Evolutionary conservation across 1,140 invertebrate genomes (phyloP), one percentile per base, ranked within the genome.

Genomic region (Drosophila ercepeae): DNA sequence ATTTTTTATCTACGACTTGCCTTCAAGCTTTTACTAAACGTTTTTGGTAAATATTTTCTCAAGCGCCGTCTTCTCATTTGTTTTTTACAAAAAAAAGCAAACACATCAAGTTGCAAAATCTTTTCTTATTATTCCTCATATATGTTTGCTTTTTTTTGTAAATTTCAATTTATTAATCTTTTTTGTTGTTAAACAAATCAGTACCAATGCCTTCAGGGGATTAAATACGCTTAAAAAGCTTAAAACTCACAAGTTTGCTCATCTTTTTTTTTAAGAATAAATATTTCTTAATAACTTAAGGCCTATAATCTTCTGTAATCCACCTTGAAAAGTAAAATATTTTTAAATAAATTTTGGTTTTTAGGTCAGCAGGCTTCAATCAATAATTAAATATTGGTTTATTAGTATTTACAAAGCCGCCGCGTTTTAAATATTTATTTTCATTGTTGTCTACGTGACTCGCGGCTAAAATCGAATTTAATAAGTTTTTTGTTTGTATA

Each of bases 81-180:
- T 23, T 52, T 61, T 11, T 67, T 69, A 65, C 51, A 64, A 71
- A 65, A 39, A 45, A 55, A 79, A 79, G 75, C 59, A 79, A 60
- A 71, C 59, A 79, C 61, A 71, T 78, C 58, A 65, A 55, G 54
- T 58, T 63, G 42, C 65, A 58, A 71, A 75, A 75, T 72, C 25
- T 23, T 41, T 61, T 45, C 5, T 44, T 53, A 32, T 48, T 57
- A 58, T 50, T 42, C 23, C 42, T 25, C 9, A 44, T 36, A 21
- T 48, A 49, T 45, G 25, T 53, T 18, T 23, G n/a, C n/a, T n/a
- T 27, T 44, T 70, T 41, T 41, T 27, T 57, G 49, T 36, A 46
- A 41, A 42, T 59, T 39, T 6, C 5, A 14, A 39, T 39, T 60
- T 57, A 21, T 46, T 45, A 46, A 32, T 34, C 16, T 21, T 59